Percentiles rank a stretch among this genome's conserved stretches.
phyloP scores from a whole-genome alignment of 2,888 invertebrate species.

The Heliconius aoede region DNA sequence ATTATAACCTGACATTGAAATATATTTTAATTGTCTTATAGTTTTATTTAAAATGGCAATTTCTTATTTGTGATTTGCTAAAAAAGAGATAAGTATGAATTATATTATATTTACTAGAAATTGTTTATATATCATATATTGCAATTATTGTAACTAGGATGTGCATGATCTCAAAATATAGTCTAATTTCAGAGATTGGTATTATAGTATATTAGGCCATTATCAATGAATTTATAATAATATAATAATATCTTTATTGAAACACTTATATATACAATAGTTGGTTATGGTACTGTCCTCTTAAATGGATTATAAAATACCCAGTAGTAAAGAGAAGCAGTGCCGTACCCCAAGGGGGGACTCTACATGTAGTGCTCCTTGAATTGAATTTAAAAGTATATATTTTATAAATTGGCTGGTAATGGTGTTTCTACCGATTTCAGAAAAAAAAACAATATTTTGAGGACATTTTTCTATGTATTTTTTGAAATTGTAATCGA shows the following conservation, averaged over 20 bases:
- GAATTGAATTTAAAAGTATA: too few species aligned
- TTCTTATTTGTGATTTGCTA: slow-evolving; percentile 2
- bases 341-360: too few species aligned
- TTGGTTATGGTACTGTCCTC: too few species aligned
- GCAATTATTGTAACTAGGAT: neutral
- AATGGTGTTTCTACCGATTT: neutral
- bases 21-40: slow-evolving; percentile 17
- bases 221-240: neutral
- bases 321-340: too few species aligned
- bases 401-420: neutral
- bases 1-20: slow-evolving; percentile 27
- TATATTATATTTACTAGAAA: neutral
- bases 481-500: slow-evolving; percentile 10
- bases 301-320: too few species aligned
- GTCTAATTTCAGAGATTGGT: neutral
- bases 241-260: too few species aligned
- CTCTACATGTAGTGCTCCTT: too few species aligned
- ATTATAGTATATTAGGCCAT: too few species aligned
- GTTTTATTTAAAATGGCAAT: slow-evolving; percentile 30
- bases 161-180: neutral
- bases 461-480: neutral
- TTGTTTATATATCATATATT: neutral
- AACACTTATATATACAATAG: too few species aligned
- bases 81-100: slow-evolving; percentile 7
- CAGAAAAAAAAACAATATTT: neutral